These are phyloP conservation scores for Sarcophaga carnaria DNA, from an alignment of 2,888 invertebrate genomes.

Conservation along the genomic window DNA sequence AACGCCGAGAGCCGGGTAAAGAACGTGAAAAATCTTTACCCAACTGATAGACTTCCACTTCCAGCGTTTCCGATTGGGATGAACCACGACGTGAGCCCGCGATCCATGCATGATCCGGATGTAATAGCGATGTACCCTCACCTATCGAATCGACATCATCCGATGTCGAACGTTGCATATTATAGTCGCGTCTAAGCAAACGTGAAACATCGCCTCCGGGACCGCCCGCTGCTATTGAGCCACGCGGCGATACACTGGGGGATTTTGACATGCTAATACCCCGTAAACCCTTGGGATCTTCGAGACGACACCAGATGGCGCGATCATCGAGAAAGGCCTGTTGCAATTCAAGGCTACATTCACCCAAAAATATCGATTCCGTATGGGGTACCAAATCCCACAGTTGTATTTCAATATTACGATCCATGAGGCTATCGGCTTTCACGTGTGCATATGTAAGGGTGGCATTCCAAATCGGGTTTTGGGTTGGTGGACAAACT, in stretches of 20 bases:
- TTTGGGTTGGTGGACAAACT: constrained; percentile 92
- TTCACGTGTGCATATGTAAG: constrained; percentile 91
- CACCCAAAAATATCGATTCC: constrained; percentile 91
- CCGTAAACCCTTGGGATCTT: constrained; percentile 88
- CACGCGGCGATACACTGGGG: constrained; percentile 90
- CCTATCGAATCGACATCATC: constrained; percentile 90
- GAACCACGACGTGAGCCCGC: constrained; percentile 91
- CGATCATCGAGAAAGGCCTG: constrained; percentile 94
- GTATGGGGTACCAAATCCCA: constrained; percentile 94
- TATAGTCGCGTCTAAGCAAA: constrained; percentile 87
- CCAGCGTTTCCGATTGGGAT: constrained; percentile 93
- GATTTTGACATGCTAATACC: constrained; percentile 84
- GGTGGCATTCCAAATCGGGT: constrained; percentile 96
- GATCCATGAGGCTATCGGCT: constrained; percentile 90
- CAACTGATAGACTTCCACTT: constrained; percentile 92
- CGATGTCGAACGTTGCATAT: constrained; percentile 89
- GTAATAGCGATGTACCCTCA: constrained; percentile 89
- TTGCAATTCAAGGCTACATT: constrained; percentile 85
- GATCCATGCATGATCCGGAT: constrained; percentile 93
- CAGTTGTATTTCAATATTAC: constrained; percentile 91
- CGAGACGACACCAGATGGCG: constrained; percentile 94
- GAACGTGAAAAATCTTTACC: constrained; percentile 93
- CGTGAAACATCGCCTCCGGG: constrained; percentile 85
- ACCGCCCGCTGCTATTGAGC: constrained; percentile 84
- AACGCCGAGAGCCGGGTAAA: constrained; percentile 91